Evolutionary conservation across 2,888 invertebrate species (phyloP), one percentile per base, ranked within the genome.

Genomic region (Athalia circularis): DNA sequence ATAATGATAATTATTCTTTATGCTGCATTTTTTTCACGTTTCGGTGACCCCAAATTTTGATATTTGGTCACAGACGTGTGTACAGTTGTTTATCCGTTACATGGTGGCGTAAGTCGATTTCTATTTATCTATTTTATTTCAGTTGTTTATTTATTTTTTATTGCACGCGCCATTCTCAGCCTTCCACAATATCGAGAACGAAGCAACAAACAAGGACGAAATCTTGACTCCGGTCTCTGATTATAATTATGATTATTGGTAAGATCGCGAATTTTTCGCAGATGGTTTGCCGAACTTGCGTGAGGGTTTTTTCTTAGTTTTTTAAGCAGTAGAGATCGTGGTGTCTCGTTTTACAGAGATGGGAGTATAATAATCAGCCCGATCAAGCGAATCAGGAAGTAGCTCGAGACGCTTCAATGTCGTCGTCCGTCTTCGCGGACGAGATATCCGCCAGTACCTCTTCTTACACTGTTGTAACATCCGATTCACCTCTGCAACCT

Each of bases 321-420:
- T 59, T 72, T 57, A 52, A 72, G 57, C 13, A 29, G 72, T 45
- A 72, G 72, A 15, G 72, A 72, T 72, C 45, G 76, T 76, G 52
- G 68, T 77, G 79, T 82, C 80, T 83, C 80, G 81, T 83, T 83
- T 83, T 29, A 29, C 83, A 84, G 83, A 83, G 79, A 74, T 81
- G 81, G 81, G 70, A 77, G 64, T 75, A 75, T 64, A 75, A 75
- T 75, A 75, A 48, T 68, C 80, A 62, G 75, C 79, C 54, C 70
- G 64, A 78, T 65, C 72, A 64, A 74, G 64, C 78, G 52, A 65
- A 70, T 70, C 70, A 65, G 72, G 70, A 70, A 65, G 54, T 64
- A 74, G 54, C 65, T 57, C 78, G 72, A 64, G 72, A 64, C 65
- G 29, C 47, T 50, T 72, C 78, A 52, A 65, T 64, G 9, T 64